Evolutionary conservation across 1,140 invertebrate species (phyloP).

Genomic region (Stenopsyche tienmushanensis): DNA sequence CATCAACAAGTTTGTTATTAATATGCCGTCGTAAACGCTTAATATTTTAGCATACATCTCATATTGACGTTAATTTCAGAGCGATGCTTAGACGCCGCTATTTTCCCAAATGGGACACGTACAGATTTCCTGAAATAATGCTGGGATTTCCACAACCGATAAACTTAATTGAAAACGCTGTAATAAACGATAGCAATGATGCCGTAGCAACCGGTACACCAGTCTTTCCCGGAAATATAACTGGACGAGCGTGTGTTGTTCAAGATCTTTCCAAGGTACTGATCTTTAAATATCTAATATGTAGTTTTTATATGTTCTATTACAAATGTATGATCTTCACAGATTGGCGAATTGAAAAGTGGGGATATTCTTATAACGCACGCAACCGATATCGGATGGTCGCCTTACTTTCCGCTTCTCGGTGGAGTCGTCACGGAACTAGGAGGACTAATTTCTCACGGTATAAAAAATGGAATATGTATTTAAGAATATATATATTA

Average conservation of each 20-base stretch:
- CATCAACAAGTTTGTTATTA: conserved; percentile 61
- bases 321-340: not conserved
- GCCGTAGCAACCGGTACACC: conserved; percentile 63
- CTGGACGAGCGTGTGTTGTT: conserved; percentile 71
- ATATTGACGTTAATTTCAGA: conserved; percentile 50
- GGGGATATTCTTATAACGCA: conserved; percentile 80
- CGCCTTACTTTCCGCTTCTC: conserved; percentile 81
- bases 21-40: not conserved
- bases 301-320: not conserved
- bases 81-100: conserved; percentile 64
- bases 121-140: conserved; percentile 66
- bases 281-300: not conserved
- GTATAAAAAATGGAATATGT: no score
- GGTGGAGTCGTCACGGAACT: conserved; percentile 81
- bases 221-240: conserved; percentile 66
- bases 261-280: conserved; percentile 53
- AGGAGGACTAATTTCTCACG: conserved; percentile 83
- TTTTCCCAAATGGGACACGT: conserved; percentile 57
- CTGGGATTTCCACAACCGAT: conserved; percentile 60
- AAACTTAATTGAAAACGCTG: conserved; percentile 28
- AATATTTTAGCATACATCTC: not conserved
- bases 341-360: conserved; percentile 51
- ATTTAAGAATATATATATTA: no score
- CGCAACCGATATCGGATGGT: conserved; percentile 84
- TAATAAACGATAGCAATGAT: conserved; percentile 26